Base-by-base conservation (phyloP, 1,140 invertebrate species). In the Melipona quadrifasciata region DNA sequence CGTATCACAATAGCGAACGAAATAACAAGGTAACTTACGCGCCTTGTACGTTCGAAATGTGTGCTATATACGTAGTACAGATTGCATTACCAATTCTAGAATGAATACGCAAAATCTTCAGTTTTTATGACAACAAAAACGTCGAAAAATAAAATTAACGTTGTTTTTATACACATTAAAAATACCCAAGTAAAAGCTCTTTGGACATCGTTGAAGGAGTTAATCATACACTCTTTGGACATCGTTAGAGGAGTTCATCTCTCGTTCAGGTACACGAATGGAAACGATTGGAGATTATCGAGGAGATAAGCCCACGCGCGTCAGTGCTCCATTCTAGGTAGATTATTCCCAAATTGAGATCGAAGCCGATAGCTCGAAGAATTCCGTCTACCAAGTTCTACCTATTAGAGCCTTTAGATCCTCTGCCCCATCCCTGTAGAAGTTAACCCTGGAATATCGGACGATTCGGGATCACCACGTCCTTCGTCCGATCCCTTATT, bases 401-500 rank as follows among this genome's bases (percentile, higher is more conserved):
- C 21, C 57, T 76, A 76, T 76, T 61, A 76, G 74, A 76, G 61
- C 57, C 24, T 76, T 27, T 61, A 64, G 74, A 61, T 76, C 74
- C 74, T 76, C 24, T 19, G 3, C 16, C 19, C 47, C 21, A 76
- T 39, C 16, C 12, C 14, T 11, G 8, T 27, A 74, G 53, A 58
- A 58, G 21, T 34, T 21, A 70, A 39, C 34, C 34, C 47, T 47
- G 8, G 39, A 27, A 55, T 19, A n/a, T 17, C 31, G 34, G 53
- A 57, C 19, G 73, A 14, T 74, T 47, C 16, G n/a, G 73, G 31
- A 76, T 76, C 74, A 61, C 74, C 34, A 76, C 74, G 74, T 76
- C 75, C 58, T 51, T 77, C n/a, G 24, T 5, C 10, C 58, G 58
- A 77, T 77, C 75, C 58, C 75, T 77, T 77, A 77, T 77, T 77